These are phyloP conservation scores for Tineola bisselliella DNA, from an alignment of 2,888 invertebrate species.

Conservation along the genomic window DNA sequence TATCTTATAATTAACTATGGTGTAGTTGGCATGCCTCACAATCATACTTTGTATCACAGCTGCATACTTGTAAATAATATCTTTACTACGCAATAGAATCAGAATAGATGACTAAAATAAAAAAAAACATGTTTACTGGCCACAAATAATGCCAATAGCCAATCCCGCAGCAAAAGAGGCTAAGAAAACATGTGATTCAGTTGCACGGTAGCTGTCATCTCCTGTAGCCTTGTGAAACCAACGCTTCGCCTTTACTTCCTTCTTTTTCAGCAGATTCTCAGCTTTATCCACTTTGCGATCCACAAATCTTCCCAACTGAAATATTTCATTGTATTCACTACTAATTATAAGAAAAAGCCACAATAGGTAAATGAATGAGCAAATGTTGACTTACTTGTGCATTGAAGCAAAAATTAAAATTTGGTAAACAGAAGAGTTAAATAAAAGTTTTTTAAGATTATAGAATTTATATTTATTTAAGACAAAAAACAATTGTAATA, in stretches of 20 bases:
- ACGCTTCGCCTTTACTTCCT: slow-evolving; percentile 74
- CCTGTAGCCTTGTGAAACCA: slow-evolving; percentile 79
- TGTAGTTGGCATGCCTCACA: neutral
- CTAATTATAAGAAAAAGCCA: too few species aligned
- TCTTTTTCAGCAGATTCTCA: slow-evolving; percentile 76
- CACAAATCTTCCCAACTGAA: slow-evolving; percentile 82
- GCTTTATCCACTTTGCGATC: slow-evolving; percentile 85
- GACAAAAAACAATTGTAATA: too few species aligned
- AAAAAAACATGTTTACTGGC: slow-evolving; percentile 32
- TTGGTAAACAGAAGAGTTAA: too few species aligned
- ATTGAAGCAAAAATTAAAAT: too few species aligned
- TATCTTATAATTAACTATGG: neutral
- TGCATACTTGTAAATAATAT: neutral
- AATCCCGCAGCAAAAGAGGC: slow-evolving; percentile 84
- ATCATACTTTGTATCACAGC: neutral
- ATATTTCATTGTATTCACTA: slow-evolving; percentile 21
- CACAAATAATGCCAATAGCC: slow-evolving; percentile 73
- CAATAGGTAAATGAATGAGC: neutral
- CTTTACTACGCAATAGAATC: neutral
- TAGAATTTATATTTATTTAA: too few species aligned
- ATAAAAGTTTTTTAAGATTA: too few species aligned
- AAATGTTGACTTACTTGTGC: too few species aligned
- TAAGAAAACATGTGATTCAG: slow-evolving; percentile 82
- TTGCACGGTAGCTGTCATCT: slow-evolving; percentile 73
- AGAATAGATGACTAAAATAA: neutral